A percentile compares a stretch with the other conserved stretches of the same genome.
Evolutionary conservation across 2,797 vertebrate genomes (phyloP).

Genomic region (Dicrostonyx torquatus): DNA sequence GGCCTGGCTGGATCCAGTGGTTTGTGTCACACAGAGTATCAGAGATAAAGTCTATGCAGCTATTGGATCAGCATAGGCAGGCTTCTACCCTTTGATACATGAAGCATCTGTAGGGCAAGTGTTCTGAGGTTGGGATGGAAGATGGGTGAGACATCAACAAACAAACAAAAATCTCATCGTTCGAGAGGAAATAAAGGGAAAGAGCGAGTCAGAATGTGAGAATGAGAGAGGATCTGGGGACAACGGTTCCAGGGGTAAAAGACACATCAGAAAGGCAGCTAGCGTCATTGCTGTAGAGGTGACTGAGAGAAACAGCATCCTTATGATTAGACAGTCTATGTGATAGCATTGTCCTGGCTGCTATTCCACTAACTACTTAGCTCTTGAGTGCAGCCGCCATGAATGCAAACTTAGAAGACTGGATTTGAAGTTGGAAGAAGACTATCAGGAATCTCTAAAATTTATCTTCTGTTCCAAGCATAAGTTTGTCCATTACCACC

Average conservation of each 20-base stretch:
- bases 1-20: conserved; percentile 6
- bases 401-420: neutral
- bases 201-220: neutral
- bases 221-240: conserved; percentile 33
- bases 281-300: neutral
- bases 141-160: neutral
- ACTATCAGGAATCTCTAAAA: neutral
- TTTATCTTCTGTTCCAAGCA: neutral
- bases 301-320: neutral
- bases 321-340: neutral
- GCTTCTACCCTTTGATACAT: neutral
- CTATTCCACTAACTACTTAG: neutral
- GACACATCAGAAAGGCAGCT: neutral
- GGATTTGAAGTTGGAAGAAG: neutral
- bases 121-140: neutral
- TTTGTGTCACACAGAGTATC: conserved; percentile 30
- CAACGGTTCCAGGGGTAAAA: neutral
- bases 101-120: neutral
- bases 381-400: neutral
- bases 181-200: neutral
- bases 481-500: neutral
- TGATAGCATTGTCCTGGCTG: neutral
- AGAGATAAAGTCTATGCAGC: conserved; percentile 6
- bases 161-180: neutral
- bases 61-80: neutral